Evolutionary conservation across 1,140 invertebrate genomes (phyloP), one percentile per base, ranked within the genome.

Genomic region (Drosophila yakuba): DNA sequence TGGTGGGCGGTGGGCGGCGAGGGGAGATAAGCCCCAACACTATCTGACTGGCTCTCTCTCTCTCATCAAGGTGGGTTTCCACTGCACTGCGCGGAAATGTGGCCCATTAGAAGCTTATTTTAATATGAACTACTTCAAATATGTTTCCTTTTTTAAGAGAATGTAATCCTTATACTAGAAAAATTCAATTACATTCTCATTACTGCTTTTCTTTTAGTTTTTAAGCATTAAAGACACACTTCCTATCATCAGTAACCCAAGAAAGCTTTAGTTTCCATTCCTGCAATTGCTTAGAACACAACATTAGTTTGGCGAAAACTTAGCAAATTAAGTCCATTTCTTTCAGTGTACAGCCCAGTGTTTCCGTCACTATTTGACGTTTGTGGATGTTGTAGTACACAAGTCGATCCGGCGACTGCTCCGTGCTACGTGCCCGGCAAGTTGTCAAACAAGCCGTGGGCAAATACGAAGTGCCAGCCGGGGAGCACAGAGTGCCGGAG

Each of bases 401-500:
- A 86, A 86, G 55, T 73, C 77, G 80, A 68, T 77, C 67, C 61
- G 38, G 72, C 76, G 81, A 84, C 78, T 86, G 82, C 71, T 88
- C 63, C 82, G 82, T 66, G 75, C 82, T 86, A 86, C 82, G 82
- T 88, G 84, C 76, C 76, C 79, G 74, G 74, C 51, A 74, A 74
- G 50, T 88, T 89, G 83, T 88, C 84, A 88, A 88, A 88, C 83
- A 88, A 88, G 79, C 84, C 66, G 66, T 77, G 80, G 47, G 61
- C 67, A 88, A 88, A 88, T 77, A 86, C 39, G 35, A 51, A 23
- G 41, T 39, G 20, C 45, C 5, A 32, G 52, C 48, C 47, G 43
- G 43, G 60, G 48, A 54, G 20, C 25, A 62, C 36, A 15, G 17
- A 54, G 44, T 38, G 50, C 47, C 15, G 59, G 47, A 51, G 39